These are phyloP conservation scores for Galago senegalensis DNA, from an alignment of 2,797 vertebrate genomes.

Conservation along the genomic window DNA sequence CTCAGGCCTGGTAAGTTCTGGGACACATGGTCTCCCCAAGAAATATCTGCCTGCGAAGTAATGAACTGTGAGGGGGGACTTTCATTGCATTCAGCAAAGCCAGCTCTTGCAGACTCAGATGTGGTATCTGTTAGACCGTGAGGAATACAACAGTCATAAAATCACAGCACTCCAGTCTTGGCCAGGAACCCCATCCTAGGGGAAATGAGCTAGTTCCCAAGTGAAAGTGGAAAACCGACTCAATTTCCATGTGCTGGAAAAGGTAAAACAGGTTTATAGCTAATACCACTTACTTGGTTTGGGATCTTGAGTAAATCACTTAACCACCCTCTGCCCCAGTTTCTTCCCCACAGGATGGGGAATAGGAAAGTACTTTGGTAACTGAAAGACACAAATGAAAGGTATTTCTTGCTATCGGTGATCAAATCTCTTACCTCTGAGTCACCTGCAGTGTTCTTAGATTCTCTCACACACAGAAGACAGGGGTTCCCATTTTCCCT, in stretches of 20 bases:
- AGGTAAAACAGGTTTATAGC: not conserved
- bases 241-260: conserved; percentile 29
- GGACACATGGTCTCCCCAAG: not conserved
- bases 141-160: conserved; percentile 8
- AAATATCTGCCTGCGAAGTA: not conserved
- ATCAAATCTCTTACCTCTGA: conserved; percentile 35
- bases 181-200: not conserved
- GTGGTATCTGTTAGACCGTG: not conserved
- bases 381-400: conserved; percentile 27
- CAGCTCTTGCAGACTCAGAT: not conserved
- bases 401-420: not conserved
- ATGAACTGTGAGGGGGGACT: not conserved
- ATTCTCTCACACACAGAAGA: conserved; percentile 1
- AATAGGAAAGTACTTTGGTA: not conserved
- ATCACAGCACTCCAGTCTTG: conserved; percentile 18
- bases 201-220: conserved; percentile 17
- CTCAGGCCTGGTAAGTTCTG: not conserved
- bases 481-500: conserved; percentile 1
- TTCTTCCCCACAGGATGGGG: not conserved
- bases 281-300: not conserved
- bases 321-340: not conserved
- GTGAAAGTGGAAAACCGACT: not conserved
- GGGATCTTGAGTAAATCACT: conserved; percentile 41
- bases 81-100: not conserved
- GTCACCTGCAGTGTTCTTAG: not conserved